A percentile compares a stretch with the other conserved stretches of the same genome.
Conservation (phyloP, 2,888 invertebrate genomes). For the Hirudinaria manillensis region DNA sequence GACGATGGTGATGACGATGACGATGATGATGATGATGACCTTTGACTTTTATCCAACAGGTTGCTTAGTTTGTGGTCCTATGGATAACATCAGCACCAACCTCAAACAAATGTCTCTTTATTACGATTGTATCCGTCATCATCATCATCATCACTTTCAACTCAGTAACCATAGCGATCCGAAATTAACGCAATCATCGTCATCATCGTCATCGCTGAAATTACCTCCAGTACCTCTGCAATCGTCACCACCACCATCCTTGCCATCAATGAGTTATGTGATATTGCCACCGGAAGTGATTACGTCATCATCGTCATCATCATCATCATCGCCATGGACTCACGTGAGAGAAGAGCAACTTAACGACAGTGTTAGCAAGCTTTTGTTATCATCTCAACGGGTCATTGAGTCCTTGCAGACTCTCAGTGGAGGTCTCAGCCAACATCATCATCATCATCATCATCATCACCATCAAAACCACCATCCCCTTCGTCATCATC, state of each 20-base stretch:
- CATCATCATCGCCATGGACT: conserved; percentile 4
- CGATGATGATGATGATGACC: no score
- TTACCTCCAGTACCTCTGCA: conserved; percentile 8
- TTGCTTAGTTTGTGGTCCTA: not conserved
- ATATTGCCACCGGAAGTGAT: not conserved
- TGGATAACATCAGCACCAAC: not conserved
- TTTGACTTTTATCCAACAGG: not conserved
- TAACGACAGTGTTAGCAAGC: conserved; percentile 1
- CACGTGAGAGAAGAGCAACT: not conserved
- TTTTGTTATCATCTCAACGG: not conserved
- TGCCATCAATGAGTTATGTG: conserved; percentile 21
- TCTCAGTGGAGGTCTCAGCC: conserved; percentile 1
- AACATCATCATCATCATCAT: conserved; percentile 17
- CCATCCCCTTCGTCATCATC: conserved; percentile 4
- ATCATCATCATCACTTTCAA: conserved; percentile 5
- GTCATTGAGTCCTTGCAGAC: conserved; percentile 13
- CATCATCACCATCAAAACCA: not conserved
- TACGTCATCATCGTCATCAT: conserved; percentile 2
- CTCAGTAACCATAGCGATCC: not conserved
- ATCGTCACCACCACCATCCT: conserved; percentile 11
- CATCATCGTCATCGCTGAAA: not conserved
- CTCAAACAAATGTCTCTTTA: not conserved
- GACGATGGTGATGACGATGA: no score
- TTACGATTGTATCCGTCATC: not conserved
- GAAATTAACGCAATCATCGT: not conserved